phyloP scores from a whole-genome alignment of 2,113 vertebrate species.

The Atractosteus spatula region DNA sequence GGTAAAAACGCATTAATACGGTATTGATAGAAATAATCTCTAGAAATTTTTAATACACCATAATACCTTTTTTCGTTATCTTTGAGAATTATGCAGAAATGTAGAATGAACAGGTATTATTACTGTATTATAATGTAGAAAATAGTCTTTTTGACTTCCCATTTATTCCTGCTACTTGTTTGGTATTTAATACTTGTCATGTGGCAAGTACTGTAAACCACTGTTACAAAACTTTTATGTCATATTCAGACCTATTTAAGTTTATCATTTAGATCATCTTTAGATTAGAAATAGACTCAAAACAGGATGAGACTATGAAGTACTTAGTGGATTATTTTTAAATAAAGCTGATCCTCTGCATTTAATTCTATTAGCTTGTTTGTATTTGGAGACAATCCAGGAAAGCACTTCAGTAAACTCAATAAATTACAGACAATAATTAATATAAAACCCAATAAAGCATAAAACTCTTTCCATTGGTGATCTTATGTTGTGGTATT shows the following conservation, averaged over 20 bases:
- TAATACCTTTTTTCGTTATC: too few species aligned
- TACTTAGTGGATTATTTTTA: conserved; percentile 55
- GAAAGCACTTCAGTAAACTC: conserved; percentile 77
- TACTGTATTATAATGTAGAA: too few species aligned
- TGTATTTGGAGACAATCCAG: conserved; percentile 78
- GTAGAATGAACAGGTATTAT: too few species aligned
- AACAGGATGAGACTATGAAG: conserved; percentile 58
- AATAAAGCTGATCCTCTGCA: conserved; percentile 66
- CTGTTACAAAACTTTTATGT: too few species aligned
- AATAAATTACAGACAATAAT: conserved; percentile 65
- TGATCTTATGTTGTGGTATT: conserved; percentile 41
- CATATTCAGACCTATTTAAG: not conserved
- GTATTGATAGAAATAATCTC: too few species aligned
- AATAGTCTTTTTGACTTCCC: too few species aligned
- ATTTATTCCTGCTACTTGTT: too few species aligned
- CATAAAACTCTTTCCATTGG: conserved; percentile 40
- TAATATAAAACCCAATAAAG: conserved; percentile 63
- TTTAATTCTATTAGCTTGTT: conserved; percentile 76
- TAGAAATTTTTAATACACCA: too few species aligned
- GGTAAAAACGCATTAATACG: too few species aligned
- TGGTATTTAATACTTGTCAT: too few species aligned
- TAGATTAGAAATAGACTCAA: conserved; percentile 49
- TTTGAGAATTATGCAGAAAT: too few species aligned
- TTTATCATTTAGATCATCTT: conserved; percentile 34
- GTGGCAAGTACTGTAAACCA: too few species aligned